phyloP scores from a whole-genome alignment of 1,140 invertebrate species.

The Agrilus planipennis region DNA sequence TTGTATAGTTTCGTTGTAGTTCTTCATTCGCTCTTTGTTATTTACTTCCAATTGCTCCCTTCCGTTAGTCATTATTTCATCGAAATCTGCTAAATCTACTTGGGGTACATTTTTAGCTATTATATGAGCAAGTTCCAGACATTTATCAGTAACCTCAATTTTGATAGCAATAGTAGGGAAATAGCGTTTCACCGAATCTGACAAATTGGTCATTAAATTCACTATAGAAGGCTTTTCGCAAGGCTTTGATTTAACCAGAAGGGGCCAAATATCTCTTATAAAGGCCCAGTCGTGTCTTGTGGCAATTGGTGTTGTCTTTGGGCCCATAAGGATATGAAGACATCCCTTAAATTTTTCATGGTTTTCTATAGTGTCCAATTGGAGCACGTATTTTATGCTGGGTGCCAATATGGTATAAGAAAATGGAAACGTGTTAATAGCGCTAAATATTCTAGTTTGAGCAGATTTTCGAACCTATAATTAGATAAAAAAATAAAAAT shows the following conservation, averaged over 20 bases:
- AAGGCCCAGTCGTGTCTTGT: conserved; percentile 65
- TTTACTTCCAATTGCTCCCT: conserved; percentile 30
- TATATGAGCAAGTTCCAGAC: conserved; percentile 37
- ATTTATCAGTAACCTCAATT: conserved; percentile 40
- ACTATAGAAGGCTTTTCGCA: conserved; percentile 75
- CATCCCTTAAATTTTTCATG: conserved; percentile 72
- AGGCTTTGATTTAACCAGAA: conserved; percentile 54
- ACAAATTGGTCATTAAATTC: conserved; percentile 52
- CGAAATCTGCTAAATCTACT: conserved; percentile 24
- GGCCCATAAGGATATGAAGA: conserved; percentile 62
- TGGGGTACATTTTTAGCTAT: conserved; percentile 34
- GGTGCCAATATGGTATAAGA: conserved; percentile 48
- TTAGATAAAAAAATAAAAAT: conserved; percentile 18
- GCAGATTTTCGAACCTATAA: conserved; percentile 48
- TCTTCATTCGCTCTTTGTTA: conserved; percentile 37
- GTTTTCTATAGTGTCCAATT: conserved; percentile 42
- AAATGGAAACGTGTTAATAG: conserved; percentile 42
- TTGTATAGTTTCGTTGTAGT: conserved; percentile 50
- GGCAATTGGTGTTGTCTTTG: conserved; percentile 48
- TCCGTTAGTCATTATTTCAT: conserved; percentile 35
- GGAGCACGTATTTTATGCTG: conserved; percentile 46
- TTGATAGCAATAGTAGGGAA: conserved; percentile 49
- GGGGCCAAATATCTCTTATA: conserved; percentile 60
- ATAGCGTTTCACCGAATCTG: conserved; percentile 35
- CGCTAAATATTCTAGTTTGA: conserved; percentile 45